These are phyloP conservation scores for Hecatera dysodea DNA, from an alignment of 2,888 invertebrate genomes.

Conservation along the genomic window DNA sequence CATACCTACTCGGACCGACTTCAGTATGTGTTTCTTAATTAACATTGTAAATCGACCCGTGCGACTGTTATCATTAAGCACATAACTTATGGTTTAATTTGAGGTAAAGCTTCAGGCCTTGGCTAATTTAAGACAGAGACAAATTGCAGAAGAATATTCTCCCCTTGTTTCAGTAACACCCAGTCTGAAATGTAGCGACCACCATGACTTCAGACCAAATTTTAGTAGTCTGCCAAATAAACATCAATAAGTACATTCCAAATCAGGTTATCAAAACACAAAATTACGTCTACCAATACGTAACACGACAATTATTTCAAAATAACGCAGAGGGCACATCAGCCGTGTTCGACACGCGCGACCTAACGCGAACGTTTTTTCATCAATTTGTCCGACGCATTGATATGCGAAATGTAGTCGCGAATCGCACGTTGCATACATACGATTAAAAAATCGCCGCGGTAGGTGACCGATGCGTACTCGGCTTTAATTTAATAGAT, in stretches of 20 bases:
- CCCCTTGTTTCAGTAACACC: no score
- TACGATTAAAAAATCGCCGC: slow-evolving; percentile 90
- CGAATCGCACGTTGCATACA: slow-evolving; percentile 89
- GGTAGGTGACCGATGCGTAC: slow-evolving; percentile 88
- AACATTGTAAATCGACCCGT: no score
- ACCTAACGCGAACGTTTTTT: slow-evolving; percentile 78
- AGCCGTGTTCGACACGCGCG: slow-evolving; percentile 79
- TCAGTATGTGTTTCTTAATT: no score
- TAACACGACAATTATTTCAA: slow-evolving; percentile 71
- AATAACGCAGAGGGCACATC: slow-evolving; percentile 72
- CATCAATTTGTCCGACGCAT: slow-evolving; percentile 86
- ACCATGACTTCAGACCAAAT: not conserved
- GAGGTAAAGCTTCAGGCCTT: not conserved
- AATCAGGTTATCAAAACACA: slow-evolving; percentile 32
- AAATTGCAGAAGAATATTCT: no score
- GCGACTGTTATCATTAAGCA: no score
- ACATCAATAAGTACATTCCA: slow-evolving; percentile 9
- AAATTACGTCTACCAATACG: slow-evolving; percentile 51
- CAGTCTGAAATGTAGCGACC: not conserved
- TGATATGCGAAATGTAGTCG: slow-evolving; percentile 89
- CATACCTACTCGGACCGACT: no score
- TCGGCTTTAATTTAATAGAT: slow-evolving; percentile 90
- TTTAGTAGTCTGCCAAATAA: not conserved
- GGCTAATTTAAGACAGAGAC: not conserved
- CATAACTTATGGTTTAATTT: not conserved